Base-by-base conservation (phyloP, 2,797 vertebrate species). In the Crocodylus rhombifer region DNA sequence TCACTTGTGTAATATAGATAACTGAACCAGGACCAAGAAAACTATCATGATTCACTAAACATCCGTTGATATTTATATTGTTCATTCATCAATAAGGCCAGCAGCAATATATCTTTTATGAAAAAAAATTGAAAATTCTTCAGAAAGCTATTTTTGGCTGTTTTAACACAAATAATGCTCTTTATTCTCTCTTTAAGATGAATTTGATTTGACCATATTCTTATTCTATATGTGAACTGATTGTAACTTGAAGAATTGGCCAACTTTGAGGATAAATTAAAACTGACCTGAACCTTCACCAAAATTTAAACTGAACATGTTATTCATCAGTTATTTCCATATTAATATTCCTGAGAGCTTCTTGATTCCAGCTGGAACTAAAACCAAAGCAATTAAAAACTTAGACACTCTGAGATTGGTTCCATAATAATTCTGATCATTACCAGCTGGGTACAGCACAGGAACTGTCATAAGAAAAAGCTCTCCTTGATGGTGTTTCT, bases 241-340 rank as follows among this genome's bases (percentile, higher is more conserved):
- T 87, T 94, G 86, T 81, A 88, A 81, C 60, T 77, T 87, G 81
- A 87, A 84, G 87, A 94, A 88, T 6, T 0, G 5, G 60, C 33
- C 74, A 73, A 85, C 28, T 77, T 84, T 84, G 56, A 83, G 60
- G 20, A 88, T 84, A 62, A 84, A 92, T 84, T 55, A 89, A 36
- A 88, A 85, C 15, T 62, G 58, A 90, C 71, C 69, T 25, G 36
- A 26, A 36, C 36, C 69, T 71, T 94, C 71, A 79, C 63, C 79
- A 74, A 86, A 92, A 83, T 73, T 84, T 73, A 77, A 94, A 60
- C 87, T 65, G 86, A 89, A 79, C 63, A 79, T 69, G 57, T 88
- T 88, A 80, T 95, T 88, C 25, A 51, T 75, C 33, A 1, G n/a
- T 83, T 83, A 25, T 36, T 80, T 55, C 89, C 62, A 14, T 83